Evolutionary conservation across 2,797 vertebrate genomes (phyloP).

Genomic region (Schizothorax lantsangensis): DNA sequence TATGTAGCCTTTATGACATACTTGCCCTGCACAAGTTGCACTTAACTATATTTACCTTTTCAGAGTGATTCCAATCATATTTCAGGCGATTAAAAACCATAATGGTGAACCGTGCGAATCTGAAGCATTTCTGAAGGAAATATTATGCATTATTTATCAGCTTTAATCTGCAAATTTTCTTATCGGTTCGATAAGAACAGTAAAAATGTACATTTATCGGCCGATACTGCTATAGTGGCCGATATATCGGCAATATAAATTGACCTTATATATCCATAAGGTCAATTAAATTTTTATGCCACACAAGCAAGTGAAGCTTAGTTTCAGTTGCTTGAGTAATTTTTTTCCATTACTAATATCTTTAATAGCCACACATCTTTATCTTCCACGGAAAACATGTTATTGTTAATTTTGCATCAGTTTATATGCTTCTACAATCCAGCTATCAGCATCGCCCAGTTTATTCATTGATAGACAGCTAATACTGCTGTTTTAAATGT

Average conservation of each 20-base stretch:
- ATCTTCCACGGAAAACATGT: background rate
- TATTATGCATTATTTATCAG: background rate
- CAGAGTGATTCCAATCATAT: background rate
- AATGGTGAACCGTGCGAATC: background rate
- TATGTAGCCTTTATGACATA: background rate
- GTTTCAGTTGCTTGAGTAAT: background rate
- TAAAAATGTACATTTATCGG: background rate
- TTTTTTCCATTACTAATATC: background rate
- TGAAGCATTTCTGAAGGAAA: background rate
- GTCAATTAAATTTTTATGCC: background rate
- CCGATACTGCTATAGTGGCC: background rate
- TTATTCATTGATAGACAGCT: background rate
- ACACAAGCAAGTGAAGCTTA: background rate
- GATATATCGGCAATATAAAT: background rate
- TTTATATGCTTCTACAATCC: background rate
- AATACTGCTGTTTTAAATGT: background rate
- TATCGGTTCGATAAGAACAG: background rate
- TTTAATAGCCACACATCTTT: background rate
- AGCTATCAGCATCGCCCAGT: background rate
- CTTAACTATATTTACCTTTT: background rate
- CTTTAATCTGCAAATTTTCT: background rate
- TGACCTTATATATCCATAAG: background rate
- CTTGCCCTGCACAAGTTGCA: background rate
- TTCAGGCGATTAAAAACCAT: background rate
- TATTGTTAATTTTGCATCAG: too few relatives aligned